A percentile compares a stretch with the other conserved stretches of the same genome.
Conservation (phyloP, 2,797 vertebrate genomes). For the Arremon aurantiirostris region DNA sequence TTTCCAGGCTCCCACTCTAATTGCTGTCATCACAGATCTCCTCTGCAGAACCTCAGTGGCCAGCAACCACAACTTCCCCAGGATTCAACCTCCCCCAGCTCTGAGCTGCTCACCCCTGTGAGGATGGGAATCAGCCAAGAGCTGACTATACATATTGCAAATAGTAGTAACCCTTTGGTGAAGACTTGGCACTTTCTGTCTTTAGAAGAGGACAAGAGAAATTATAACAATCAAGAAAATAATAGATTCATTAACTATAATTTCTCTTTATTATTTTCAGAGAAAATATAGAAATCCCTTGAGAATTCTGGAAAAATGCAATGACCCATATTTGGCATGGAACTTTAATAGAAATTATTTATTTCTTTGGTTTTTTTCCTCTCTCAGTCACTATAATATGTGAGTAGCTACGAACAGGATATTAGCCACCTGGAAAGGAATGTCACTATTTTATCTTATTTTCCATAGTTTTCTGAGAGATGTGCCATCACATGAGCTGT, state of each 20-base stretch:
- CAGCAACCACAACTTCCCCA: neutral
- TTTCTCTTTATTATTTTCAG: neutral
- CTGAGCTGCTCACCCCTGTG: neutral
- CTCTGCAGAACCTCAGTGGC: neutral
- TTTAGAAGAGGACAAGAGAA: neutral
- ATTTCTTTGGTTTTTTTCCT: neutral
- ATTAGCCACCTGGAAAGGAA: neutral
- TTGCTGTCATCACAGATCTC: neutral
- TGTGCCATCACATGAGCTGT: neutral
- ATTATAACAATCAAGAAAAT: neutral
- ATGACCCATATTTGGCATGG: neutral
- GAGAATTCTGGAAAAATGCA: neutral
- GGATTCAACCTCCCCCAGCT: neutral
- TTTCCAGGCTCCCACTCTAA: neutral
- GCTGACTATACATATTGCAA: fast-evolving
- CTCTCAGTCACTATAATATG: neutral
- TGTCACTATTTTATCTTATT: neutral
- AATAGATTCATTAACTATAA: neutral
- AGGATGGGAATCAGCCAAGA: neutral
- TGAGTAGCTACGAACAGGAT: neutral
- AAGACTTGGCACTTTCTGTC: neutral
- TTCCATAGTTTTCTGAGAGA: neutral
- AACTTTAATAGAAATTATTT: neutral
- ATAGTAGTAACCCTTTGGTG: neutral
- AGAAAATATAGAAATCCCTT: neutral